Conservation (phyloP, 2,797 vertebrate genomes). For the Melanotaenia trifasciata region DNA sequence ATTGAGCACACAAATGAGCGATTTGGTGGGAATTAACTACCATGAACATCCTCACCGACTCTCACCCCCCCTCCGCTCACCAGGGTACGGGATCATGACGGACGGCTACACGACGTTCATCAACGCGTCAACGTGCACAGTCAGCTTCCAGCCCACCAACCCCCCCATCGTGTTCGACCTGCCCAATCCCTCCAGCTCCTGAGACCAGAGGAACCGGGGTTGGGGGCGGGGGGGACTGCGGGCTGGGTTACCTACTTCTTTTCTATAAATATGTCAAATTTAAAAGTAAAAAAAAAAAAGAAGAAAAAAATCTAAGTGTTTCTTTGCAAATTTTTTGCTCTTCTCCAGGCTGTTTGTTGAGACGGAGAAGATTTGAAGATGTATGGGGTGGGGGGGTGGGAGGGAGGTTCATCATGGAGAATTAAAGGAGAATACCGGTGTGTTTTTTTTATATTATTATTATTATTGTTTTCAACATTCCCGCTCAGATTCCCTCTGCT, state of each 20-base stretch:
- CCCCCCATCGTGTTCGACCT: slow-evolving; percentile 98
- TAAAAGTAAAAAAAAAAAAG: slow-evolving; percentile 24
- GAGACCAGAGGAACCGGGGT: slow-evolving; percentile 78
- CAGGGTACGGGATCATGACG: slow-evolving; percentile 98
- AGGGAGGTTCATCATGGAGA: slow-evolving; percentile 18
- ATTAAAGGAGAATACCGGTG: slow-evolving; percentile 72
- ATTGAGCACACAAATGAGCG: not conserved
- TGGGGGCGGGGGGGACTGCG: slow-evolving; percentile 55
- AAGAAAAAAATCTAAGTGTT: slow-evolving; percentile 81
- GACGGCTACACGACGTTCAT: slow-evolving; percentile 97
- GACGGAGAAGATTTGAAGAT: slow-evolving; percentile 61
- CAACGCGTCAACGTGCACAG: slow-evolving; percentile 96
- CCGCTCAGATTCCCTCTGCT: not conserved
- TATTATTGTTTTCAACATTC: slow-evolving; percentile 42
- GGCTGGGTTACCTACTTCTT: slow-evolving; percentile 70
- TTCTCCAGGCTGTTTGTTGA: slow-evolving; percentile 87
- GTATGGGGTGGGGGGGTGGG: not conserved
- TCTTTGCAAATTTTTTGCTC: slow-evolving; percentile 83
- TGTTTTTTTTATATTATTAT: slow-evolving; percentile 1
- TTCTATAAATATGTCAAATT: slow-evolving; percentile 82
- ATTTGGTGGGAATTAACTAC: not conserved
- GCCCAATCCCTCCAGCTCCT: slow-evolving; percentile 94
- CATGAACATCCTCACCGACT: not conserved
- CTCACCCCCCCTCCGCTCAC: slow-evolving; percentile 39
- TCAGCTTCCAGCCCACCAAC: slow-evolving; percentile 99